Percentiles rank a stretch among this genome's conserved stretches.
phyloP scores from a whole-genome alignment of 2,797 vertebrate genomes.

The Hoplostethus mediterraneus region DNA sequence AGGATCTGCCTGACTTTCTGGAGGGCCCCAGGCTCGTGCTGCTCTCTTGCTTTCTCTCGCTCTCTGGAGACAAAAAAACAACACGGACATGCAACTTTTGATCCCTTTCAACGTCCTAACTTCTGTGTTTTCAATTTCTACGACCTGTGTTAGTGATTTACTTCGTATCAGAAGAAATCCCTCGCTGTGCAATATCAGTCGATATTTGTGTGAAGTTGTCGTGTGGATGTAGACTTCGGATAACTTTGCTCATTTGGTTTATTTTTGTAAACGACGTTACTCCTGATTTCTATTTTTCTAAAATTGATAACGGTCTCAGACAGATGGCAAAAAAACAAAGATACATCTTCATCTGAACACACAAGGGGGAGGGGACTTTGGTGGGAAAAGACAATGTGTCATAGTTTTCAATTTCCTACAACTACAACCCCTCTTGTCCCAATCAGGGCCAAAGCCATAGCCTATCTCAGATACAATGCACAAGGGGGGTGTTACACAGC shows the following conservation, averaged over 20 bases:
- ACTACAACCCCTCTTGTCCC: slow-evolving; percentile 37
- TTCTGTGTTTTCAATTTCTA: slow-evolving; percentile 52
- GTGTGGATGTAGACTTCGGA: slow-evolving; percentile 73
- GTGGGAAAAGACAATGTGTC: slow-evolving; percentile 33
- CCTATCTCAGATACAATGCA: slow-evolving; percentile 59
- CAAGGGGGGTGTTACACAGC: slow-evolving; percentile 13
- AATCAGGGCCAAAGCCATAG: slow-evolving; percentile 77
- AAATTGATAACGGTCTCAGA: slow-evolving; percentile 46
- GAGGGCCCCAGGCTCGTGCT: slow-evolving; percentile 50
- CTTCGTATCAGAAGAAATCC: slow-evolving; percentile 70
- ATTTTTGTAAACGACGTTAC: slow-evolving; percentile 82
- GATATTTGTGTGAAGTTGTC: slow-evolving; percentile 70
- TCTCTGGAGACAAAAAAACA: slow-evolving; percentile 34
- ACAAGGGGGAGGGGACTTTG: slow-evolving; percentile 14
- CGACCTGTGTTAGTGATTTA: slow-evolving; percentile 63
- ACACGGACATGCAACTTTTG: slow-evolving; percentile 42
- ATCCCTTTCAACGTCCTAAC: slow-evolving; percentile 41
- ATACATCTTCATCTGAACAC: slow-evolving; percentile 18
- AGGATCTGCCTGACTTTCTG: slow-evolving; percentile 44
- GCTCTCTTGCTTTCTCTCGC: slow-evolving; percentile 41
- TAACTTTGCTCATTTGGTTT: slow-evolving; percentile 72
- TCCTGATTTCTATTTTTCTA: slow-evolving; percentile 87
- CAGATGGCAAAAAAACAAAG: slow-evolving; percentile 10
- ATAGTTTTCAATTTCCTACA: slow-evolving; percentile 36
- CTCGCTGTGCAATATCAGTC: slow-evolving; percentile 80